Base-by-base conservation (phyloP, 2,113 vertebrate species). In the Dromiciops gliroides region DNA sequence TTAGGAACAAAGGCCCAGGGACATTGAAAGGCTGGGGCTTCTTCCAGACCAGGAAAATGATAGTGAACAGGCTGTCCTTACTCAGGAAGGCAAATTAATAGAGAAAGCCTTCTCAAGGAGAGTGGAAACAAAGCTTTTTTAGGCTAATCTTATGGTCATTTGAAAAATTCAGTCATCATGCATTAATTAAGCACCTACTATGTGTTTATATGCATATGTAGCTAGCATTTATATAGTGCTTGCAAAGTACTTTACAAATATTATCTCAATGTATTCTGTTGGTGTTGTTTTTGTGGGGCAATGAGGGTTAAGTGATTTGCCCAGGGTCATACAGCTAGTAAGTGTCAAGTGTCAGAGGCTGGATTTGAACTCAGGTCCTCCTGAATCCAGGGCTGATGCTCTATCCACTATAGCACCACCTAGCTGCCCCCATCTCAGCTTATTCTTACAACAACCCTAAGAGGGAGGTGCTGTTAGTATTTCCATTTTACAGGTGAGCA, bases 61-160 rank as follows among this genome's bases (percentile, higher is more conserved):
- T n/a, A 47, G 6, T 90, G 51, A 89, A 48, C 44, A 83, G 22
- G 23, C 23, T 5, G 23, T 56, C 6, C 14, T 94, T 93, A 92
- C 44, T 92, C 91, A 95, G 51, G 44, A 60, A 89, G 11, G 28
- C 24, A 94, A 50, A 53, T 94, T 92, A 92, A 90, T 28, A 2
- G 31, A 49, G 53, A 60, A 51, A 48, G 51, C 47, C 47, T 94
- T 96, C 92, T 92, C 83, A 91, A 90, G 3, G 1, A 83, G 19
- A 49, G 14, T 93, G 22, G 19, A 88, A 49, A 93, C 24, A 92
- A 93, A 94, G 44, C 92, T 8, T 51, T 93, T 97, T 92, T 37
- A 92, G 92, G 25, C 48, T 95, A 90, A 91, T 91, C 12, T 44
- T 23, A 2, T 8, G 37, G 6, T 83, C 60, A 67, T 67, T n/a